phyloP scores from a whole-genome alignment of 2,113 vertebrate species.

The Leuciscus idus region DNA sequence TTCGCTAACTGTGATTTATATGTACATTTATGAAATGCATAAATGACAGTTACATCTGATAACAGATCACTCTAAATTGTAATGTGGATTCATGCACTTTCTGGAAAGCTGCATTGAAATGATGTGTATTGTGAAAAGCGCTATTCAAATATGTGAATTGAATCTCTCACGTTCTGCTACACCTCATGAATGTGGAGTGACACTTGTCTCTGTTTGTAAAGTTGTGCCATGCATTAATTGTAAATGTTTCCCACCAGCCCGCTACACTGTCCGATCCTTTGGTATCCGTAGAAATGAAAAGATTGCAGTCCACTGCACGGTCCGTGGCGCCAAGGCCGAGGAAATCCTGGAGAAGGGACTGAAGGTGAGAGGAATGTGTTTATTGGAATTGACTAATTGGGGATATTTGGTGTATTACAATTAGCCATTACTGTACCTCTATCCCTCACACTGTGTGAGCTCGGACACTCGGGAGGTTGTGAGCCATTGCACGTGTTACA shows the following conservation, averaged over 20 bases:
- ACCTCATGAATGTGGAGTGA: not conserved
- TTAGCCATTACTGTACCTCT: not conserved
- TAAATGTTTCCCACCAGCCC: slow-evolving; percentile 74
- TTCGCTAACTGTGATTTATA: too few species aligned
- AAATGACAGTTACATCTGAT: too few species aligned
- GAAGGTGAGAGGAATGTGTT: slow-evolving; percentile 65
- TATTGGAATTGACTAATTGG: not conserved
- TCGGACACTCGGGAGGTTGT: too few species aligned
- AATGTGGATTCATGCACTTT: too few species aligned
- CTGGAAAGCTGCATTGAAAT: too few species aligned
- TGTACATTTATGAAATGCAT: too few species aligned
- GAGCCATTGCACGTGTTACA: too few species aligned
- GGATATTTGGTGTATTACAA: not conserved
- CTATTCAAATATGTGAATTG: too few species aligned
- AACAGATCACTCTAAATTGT: too few species aligned
- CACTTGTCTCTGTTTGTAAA: not conserved
- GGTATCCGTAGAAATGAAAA: slow-evolving; percentile 98
- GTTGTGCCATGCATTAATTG: not conserved
- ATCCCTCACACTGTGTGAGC: too few species aligned
- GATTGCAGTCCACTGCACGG: slow-evolving; percentile 97
- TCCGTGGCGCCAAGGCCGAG: slow-evolving; percentile 96
- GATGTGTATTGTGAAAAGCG: too few species aligned
- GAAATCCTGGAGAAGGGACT: slow-evolving; percentile 98
- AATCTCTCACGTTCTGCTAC: too few species aligned
- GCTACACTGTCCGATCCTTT: slow-evolving; percentile 95